Evolutionary conservation across 2,113 vertebrate species (phyloP), one percentile per base, ranked within the genome.

Genomic region (Dasypus novemcinctus): DNA sequence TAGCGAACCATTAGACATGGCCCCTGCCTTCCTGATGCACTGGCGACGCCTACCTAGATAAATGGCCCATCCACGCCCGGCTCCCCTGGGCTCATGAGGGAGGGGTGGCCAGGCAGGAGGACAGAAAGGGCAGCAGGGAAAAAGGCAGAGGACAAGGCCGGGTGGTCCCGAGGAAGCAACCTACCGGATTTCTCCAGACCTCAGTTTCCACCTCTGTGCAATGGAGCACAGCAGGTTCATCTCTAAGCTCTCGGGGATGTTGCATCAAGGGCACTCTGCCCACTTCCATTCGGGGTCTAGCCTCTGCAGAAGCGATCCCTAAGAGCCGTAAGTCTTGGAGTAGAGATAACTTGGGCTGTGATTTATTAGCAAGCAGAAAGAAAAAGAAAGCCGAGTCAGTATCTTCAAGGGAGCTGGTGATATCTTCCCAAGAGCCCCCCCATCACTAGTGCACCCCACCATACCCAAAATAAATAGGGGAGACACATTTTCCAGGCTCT

Each of bases 401-500:
- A n/a, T 72, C 76, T 75, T 91, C 7, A 5, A 87, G 64, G 76
- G 43, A 90, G 63, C 80, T 80, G 66, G 41, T 61, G 49, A 74
- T 52, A 78, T 75, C 95, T 85, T 83, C 52, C 52, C 80, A 75
- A 64, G 57, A 89, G 21, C 33, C 29, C 17, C 17, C 54, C 23
- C 31, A 74, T 63, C 2, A 12, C 52, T 38, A 78, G 90, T 54
- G 91, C 46, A 90, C 57, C 33, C 75, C 88, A 52, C 74, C 15
- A 83, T 23, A 91, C 86, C 98, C 97, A 95, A 96, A 98, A 96
- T 96, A 97, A 97, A 95, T 89, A 95, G 54, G 72, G 95, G 7
- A 97, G 96, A 96, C 97, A 87, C 87, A 86, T 97, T 97, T 98
- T 95, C 97, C 52, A 5, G 29, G 95, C 97, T 95, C 87, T 96